These are phyloP conservation scores for Nylanderia fulva DNA, from an alignment of 1,140 invertebrate species.

Conservation along the genomic window DNA sequence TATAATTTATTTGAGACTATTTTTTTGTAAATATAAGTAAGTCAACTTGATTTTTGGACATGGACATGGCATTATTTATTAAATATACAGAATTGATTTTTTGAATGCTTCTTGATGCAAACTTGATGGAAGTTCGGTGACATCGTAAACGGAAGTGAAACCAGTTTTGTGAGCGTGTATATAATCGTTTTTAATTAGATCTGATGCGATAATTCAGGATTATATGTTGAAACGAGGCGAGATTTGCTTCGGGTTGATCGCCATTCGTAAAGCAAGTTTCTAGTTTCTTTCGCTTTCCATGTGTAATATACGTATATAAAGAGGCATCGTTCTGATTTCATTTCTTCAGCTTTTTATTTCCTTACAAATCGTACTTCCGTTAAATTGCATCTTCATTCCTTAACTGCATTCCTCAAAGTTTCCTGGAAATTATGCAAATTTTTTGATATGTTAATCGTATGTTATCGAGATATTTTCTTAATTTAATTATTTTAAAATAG, in stretches of 20 bases:
- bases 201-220: constrained; percentile 32
- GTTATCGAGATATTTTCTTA: not conserved
- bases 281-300: constrained; percentile 52
- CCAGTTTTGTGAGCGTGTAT: constrained; percentile 29
- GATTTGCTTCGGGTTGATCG: not conserved
- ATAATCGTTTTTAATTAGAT: constrained; percentile 51
- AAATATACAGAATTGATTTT: not conserved
- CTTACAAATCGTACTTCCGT: constrained; percentile 22
- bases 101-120: not conserved
- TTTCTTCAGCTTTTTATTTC: constrained; percentile 34
- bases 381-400: no score
- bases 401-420: not conserved
- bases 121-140: constrained; percentile 8
- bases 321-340: constrained; percentile 29
- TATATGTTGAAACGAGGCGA: constrained; percentile 20
- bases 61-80: not conserved
- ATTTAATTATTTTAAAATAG: no score
- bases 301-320: constrained; percentile 49
- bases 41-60: not conserved
- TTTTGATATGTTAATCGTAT: not conserved
- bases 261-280: constrained; percentile 45
- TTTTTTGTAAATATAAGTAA: constrained; percentile 4
- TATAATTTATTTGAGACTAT: not conserved
- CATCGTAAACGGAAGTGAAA: not conserved
- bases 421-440: not conserved